Percentiles rank a stretch among this genome's conserved stretches.
These are phyloP conservation scores for Poeciliopsis gracilis DNA, from an alignment of 2,797 vertebrate genomes.

Conservation along the genomic window DNA sequence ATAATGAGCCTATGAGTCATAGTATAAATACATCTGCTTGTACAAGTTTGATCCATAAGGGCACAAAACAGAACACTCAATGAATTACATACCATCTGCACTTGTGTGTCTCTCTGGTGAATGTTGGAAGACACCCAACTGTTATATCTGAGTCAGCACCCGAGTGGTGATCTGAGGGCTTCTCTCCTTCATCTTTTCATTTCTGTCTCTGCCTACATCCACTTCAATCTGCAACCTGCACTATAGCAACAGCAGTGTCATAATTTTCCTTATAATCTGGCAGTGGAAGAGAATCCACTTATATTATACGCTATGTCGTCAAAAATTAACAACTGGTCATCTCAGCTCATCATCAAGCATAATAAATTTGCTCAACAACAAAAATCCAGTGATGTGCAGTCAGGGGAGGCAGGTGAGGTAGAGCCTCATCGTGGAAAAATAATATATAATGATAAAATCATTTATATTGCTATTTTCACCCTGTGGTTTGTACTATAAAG, in stretches of 20 bases:
- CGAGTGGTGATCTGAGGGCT: constrained; percentile 40
- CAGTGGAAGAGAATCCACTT: constrained; percentile 24
- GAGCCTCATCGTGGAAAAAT: too few species aligned
- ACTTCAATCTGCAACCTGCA: constrained; percentile 11
- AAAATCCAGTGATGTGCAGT: neutral
- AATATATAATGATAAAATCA: too few species aligned
- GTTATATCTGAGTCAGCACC: constrained; percentile 62
- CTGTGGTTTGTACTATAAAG: too few species aligned
- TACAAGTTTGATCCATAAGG: constrained; percentile 29
- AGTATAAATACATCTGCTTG: constrained; percentile 20
- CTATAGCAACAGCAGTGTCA: constrained; percentile 20
- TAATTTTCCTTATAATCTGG: constrained; percentile 14
- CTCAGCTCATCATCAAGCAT: neutral
- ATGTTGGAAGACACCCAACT: constrained; percentile 43
- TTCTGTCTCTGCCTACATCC: constrained; percentile 6
- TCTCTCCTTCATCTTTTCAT: constrained; percentile 6
- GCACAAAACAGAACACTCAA: constrained; percentile 22
- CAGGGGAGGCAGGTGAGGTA: too few species aligned
- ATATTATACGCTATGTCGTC: constrained; percentile 9
- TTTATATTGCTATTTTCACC: too few species aligned
- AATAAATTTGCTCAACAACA: neutral
- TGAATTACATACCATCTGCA: constrained; percentile 30
- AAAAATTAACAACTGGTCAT: constrained; percentile 6
- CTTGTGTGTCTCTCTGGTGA: constrained; percentile 17
- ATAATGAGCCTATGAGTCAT: constrained; percentile 23